Base-by-base conservation (phyloP, 53 echinoderm and acorn worm genomes). In the Holothuria leucospilota region DNA sequence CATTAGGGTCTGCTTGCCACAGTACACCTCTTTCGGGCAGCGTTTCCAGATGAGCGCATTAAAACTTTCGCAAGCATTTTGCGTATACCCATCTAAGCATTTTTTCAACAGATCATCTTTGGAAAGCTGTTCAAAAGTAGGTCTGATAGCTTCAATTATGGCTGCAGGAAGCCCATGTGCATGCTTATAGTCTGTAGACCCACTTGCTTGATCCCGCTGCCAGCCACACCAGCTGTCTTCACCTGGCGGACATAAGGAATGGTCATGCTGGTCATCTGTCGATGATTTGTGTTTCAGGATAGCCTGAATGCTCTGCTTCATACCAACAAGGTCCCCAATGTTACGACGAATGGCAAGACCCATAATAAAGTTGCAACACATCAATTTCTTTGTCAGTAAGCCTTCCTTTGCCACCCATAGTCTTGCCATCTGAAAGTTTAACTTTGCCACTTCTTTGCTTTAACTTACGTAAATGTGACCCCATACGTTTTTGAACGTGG, bases 371-470 rank as follows among this genome's bases (percentile, higher is more conserved):
- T 28, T 78, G 4, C 7, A 78, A 51, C 2, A 42, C 56, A 27
- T 87, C 77, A 78, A 87, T 62, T 62, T 53, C 16, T 40, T 39
- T 18, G 27, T 87, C 25, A 4, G 87, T 74, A 18, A 86, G 51
- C 59, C 86, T 74, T 7, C 65, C 78, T 62, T 64, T 81, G 62
- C 87, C 87, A 28, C 41, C 63, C 18, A 87, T 77, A 18, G 24
- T 29, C n/a, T 56, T 56, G 15, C 86, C 74, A 59, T 86, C 86
- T 41, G 69, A 61, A 18, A 86, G 86, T 59, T 86, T 86, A n/a
- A 53, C 51, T 28, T 53, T 49, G n/a, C 34, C 34, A 34, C 34
- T 34, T 34, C 34, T 34, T 34, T 34, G 34, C 34, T 1, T 34
- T 34, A 34, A 34, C 1, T 34, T 34, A 34, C 34, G 34, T 34